Conservation (phyloP, 2,888 invertebrate species). For the Sarcophaga subvicina region DNA sequence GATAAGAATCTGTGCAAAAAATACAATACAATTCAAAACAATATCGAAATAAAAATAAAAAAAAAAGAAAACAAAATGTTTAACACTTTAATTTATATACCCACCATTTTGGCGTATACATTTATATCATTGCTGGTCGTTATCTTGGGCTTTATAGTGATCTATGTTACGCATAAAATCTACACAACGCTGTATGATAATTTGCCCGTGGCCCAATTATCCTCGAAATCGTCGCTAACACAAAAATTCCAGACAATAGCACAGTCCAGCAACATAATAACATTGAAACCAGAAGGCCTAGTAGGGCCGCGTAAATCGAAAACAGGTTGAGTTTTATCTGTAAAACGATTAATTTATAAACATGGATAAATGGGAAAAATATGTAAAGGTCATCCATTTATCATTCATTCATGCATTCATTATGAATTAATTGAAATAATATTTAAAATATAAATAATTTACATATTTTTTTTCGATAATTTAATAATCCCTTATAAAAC, state of each 20-base stretch:
- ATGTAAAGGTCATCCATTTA: no score
- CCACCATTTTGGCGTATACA: conserved; percentile 80
- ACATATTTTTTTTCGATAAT: conserved; percentile 12
- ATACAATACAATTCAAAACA: neutral
- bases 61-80: conserved; percentile 73
- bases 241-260: conserved; percentile 23
- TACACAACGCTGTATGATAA: conserved; percentile 79
- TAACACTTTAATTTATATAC: conserved; percentile 78
- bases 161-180: conserved; percentile 80
- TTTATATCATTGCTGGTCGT: conserved; percentile 77
- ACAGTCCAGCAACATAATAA: conserved; percentile 8
- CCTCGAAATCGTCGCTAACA: conserved; percentile 27
- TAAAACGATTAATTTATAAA: neutral
- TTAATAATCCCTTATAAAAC: neutral
- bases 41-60: conserved; percentile 1
- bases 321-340: conserved; percentile 70
- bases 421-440: no score
- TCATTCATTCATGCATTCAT: no score
- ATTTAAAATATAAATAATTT: no score
- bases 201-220: conserved; percentile 73
- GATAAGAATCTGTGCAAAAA: neutral
- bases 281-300: neutral
- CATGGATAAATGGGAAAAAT: neutral
- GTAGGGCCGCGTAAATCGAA: conserved; percentile 64
- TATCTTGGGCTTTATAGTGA: conserved; percentile 79